These are phyloP conservation scores for Papilio xuthus DNA, from an alignment of 1,140 invertebrate species.

Conservation along the genomic window DNA sequence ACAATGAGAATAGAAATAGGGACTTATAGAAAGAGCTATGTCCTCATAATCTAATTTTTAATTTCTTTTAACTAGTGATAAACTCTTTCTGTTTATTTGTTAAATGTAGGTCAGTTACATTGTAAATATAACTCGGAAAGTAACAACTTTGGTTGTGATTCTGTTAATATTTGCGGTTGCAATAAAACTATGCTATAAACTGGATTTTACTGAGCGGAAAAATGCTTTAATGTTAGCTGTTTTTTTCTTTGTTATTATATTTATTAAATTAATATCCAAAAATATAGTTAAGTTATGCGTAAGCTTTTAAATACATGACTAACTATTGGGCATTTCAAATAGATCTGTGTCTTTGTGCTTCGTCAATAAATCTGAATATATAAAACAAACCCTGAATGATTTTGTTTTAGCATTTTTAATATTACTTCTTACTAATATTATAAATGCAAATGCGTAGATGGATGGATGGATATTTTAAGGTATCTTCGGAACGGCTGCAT, in stretches of 20 bases:
- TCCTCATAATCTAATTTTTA: too few relatives aligned
- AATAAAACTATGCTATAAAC: conserved; percentile 23
- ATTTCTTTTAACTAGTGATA: not conserved
- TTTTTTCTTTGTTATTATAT: not conserved
- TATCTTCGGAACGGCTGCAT: too few relatives aligned
- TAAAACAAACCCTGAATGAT: too few relatives aligned
- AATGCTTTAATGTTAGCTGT: not conserved
- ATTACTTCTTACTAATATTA: too few relatives aligned
- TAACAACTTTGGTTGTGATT: not conserved
- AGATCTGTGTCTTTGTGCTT: not conserved
- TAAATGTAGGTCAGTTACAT: not conserved
- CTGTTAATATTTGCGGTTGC: not conserved
- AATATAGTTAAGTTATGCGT: not conserved
- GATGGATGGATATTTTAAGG: too few relatives aligned
- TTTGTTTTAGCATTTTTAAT: too few relatives aligned
- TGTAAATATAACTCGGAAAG: not conserved
- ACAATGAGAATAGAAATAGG: too few relatives aligned
- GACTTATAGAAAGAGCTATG: too few relatives aligned
- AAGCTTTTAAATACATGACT: not conserved
- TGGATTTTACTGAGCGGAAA: conserved; percentile 3
- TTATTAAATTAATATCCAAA: not conserved
- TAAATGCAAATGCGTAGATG: too few relatives aligned
- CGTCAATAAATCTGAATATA: too few relatives aligned
- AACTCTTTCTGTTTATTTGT: not conserved
- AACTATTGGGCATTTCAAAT: not conserved